phyloP scores from a whole-genome alignment of 1,140 invertebrate genomes.

The Metaphire vulgaris region DNA sequence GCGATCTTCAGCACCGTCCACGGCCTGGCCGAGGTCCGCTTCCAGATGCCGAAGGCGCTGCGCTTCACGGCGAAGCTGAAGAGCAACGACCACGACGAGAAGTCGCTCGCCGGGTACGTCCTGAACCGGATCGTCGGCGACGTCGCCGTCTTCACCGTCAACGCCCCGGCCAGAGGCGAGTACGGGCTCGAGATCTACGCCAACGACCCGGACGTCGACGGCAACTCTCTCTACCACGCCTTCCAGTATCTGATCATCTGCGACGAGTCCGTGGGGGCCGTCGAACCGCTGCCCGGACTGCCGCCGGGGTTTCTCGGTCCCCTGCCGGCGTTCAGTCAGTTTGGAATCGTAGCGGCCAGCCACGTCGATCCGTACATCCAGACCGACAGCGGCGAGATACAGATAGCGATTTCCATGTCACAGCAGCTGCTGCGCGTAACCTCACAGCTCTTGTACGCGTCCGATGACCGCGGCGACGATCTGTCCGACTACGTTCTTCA shows the following conservation, averaged over 20 bases:
- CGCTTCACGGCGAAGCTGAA: constrained; percentile 52
- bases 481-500: constrained; percentile 47
- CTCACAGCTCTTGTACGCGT: constrained; percentile 42
- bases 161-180: constrained; percentile 47
- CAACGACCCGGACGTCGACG: constrained; percentile 49
- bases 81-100: constrained; percentile 41
- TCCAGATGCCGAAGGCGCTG: constrained; percentile 37
- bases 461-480: constrained; percentile 35
- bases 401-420: constrained; percentile 39
- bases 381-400: constrained; percentile 40
- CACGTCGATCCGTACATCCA: constrained; percentile 49
- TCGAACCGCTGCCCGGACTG: constrained; percentile 43
- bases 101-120: constrained; percentile 46
- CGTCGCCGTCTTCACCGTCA: constrained; percentile 48
- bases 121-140: constrained; percentile 47
- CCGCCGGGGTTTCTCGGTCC: constrained; percentile 49
- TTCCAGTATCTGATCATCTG: constrained; percentile 50
- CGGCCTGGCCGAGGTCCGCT: constrained; percentile 33
- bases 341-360: constrained; percentile 41
- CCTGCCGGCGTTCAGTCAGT: constrained; percentile 46
- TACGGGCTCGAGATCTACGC: constrained; percentile 52
- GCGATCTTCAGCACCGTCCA: constrained; percentile 40
- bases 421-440: constrained; percentile 43
- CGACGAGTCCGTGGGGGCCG: constrained; percentile 39
- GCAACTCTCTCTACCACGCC: constrained; percentile 48